Base-by-base conservation (phyloP, 2,113 vertebrate genomes). In the Progne subis region DNA sequence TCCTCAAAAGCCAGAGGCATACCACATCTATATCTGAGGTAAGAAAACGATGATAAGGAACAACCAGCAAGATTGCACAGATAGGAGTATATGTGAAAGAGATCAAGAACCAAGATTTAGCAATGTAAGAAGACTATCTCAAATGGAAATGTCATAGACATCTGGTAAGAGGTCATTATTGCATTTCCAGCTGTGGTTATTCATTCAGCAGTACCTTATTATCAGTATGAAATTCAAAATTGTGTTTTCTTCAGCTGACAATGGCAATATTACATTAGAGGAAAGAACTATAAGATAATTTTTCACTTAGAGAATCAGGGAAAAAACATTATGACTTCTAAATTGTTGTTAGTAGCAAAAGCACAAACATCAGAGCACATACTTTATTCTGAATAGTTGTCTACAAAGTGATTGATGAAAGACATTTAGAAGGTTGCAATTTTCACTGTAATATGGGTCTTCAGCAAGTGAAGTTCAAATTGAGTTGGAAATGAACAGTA, bases 331-430 rank as follows among this genome's bases (percentile, higher is more conserved):
- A 59, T 14, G 23, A 31, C 12, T 61, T 94, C 47, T 84, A 71
- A 95, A 83, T 44, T 82, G 6, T 70, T 82, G 25, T 41, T 52
- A 31, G 55, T 32, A 79, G n/a, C 56, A 81, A 80, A 76, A 88
- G 19, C 31, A 88, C 32, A 88, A 90, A 82, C 26, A 90, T 41
- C 32, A 80, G 76, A 85, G 18, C 7, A 53, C 20, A 52, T 59
- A 50, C 7, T 76, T 91, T 61, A 90, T 92, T 92, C 56, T 78
- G 72, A 93, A 88, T 65, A 94, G 56, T 50, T 76, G 44, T 84
- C 72, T 47, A 70, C 19, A 43, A 12, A 74, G 11, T 82, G 52
- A 90, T 57, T 31, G n/a, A 86, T 67, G 65, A 16, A 89, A 86
- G 41, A 60, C 34, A 64, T 84, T 90, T 77, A 80, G 71, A 92